Base-by-base conservation (phyloP, 2,888 invertebrate genomes). In the Altica lythri region DNA sequence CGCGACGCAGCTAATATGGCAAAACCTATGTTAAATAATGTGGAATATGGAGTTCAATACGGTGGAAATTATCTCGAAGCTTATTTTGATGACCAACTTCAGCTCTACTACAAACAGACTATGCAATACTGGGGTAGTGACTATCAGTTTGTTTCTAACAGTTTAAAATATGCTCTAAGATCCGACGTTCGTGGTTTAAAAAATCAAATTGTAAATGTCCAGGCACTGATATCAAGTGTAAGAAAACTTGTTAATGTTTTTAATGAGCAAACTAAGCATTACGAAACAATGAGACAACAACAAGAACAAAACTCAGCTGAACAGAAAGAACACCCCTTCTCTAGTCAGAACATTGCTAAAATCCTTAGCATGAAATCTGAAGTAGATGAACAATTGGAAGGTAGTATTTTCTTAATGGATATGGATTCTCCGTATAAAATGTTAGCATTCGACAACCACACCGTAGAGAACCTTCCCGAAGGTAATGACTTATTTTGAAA, bases 301-400 rank as follows among this genome's bases (percentile, higher is more conserved):
- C 48, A 46, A 35, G 18, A 51, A 37, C 42, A 54, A 46, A 32
- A 43, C 2, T 42, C 30, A 8, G 47, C 40, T 1, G 37, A 45
- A 16, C 35, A 53, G 12, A 49, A 58, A 44, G n/a, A 48, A 16
- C 44, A 53, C 14, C 46, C 35, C 18, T 84, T 75, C 70, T 77
- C 80, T 0, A 80, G 83, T 29, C 79, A 83, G 46, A 79, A 80
- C 55, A 79, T 88, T 51, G 78, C 81, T 4, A 74, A 82, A 45
- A 72, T 82, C 62, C 74, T 88, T 35, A 81, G 83, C 53, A 79
- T 87, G 58, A 72, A 82, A 64, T 74, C 73, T 6, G 74, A 82
- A 1, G 70, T 79, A 38, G 69, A 77, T 14, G 78, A 82, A 58
- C 80, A 82, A 59, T 67, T 87, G 0, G 85, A 86, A 78, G 84